Base-by-base conservation (phyloP, 1,140 invertebrate genomes). In the Heliothis virescens region DNA sequence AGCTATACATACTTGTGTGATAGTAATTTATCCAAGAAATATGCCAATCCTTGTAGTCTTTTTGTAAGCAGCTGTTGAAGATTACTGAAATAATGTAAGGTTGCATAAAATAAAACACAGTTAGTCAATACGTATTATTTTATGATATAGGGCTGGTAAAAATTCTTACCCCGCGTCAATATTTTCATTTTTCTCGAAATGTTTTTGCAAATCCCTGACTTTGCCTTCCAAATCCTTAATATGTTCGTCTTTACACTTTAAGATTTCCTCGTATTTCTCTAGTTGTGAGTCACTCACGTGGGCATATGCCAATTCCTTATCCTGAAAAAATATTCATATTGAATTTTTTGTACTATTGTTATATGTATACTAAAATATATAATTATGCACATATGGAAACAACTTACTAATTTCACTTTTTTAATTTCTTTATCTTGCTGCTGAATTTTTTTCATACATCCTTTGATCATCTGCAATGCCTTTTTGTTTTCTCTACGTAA, bases 21-120 rank as follows among this genome's bases (percentile, higher is more conserved):
- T 9, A 97, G 87, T 62, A 97, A 91, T 53, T 96, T 96, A 83
- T 97, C 96, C 15, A 97, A 91, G 86, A 97, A 97, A 62, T 95
- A 95, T 2, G 97, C 96, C 78, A 97, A 88, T 83, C 97, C 97
- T 87, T 97, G 96, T 34, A 97, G 89, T 4, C 97, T 95, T 47
- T 94, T 95, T 15, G 96, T 96, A 18, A 97, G 88, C 47, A 97
- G 86, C 74, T 95, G 90, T 83, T 95, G 93, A 12, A 95, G 87
- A 82, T 94, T 94, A 52, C 94, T 95, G 79, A 85, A 94, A 94
- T 52, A 47, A 59, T 73, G 16, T 76, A 21, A 65, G 53, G 1
- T 18, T 41, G 5, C 34, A 34, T 53, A 29, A 12, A 34, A 65
- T 16, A 69, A 13, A 10, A 26, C 3, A n/a, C 26, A 21, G 7